These are phyloP conservation scores for Ormyrus nitidulus DNA, from an alignment of 2,888 invertebrate genomes.

Conservation along the genomic window DNA sequence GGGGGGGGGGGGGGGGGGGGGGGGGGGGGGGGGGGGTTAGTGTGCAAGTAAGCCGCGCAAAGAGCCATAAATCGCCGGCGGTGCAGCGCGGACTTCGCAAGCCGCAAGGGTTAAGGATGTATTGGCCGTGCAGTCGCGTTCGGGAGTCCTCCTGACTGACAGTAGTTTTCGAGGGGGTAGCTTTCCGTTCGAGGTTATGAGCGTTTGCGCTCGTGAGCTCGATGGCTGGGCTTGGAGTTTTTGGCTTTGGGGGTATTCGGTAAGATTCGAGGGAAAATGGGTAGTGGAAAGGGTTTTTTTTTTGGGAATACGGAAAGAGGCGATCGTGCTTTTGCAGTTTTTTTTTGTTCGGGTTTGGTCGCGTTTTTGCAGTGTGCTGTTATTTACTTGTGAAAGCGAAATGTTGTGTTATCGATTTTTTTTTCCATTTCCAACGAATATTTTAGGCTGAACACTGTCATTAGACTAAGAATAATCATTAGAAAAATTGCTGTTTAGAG, in stretches of 20 bases:
- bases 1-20: neutral
- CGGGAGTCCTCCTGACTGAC: neutral
- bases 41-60: conserved; percentile 43
- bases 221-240: neutral
- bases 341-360: too few relatives aligned
- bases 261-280: too few relatives aligned
- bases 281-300: too few relatives aligned
- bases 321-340: too few relatives aligned
- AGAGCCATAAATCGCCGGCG: conserved; percentile 48
- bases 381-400: too few relatives aligned
- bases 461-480: too few relatives aligned
- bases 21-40: conserved; percentile 14
- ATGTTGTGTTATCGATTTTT: too few relatives aligned
- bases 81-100: conserved; percentile 12
- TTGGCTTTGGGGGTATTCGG: neutral
- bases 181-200: neutral
- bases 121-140: conserved; percentile 40
- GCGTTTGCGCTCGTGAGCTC: neutral
- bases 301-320: too few relatives aligned
- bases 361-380: too few relatives aligned
- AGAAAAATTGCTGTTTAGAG: too few relatives aligned
- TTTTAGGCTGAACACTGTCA: too few relatives aligned
- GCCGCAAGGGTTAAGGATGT: conserved; percentile 49
- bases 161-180: neutral
- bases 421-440: too few relatives aligned